Percentiles rank a stretch among this genome's conserved stretches.
phyloP scores from a whole-genome alignment of 2,113 vertebrate species.

The Crotalus viridis region DNA sequence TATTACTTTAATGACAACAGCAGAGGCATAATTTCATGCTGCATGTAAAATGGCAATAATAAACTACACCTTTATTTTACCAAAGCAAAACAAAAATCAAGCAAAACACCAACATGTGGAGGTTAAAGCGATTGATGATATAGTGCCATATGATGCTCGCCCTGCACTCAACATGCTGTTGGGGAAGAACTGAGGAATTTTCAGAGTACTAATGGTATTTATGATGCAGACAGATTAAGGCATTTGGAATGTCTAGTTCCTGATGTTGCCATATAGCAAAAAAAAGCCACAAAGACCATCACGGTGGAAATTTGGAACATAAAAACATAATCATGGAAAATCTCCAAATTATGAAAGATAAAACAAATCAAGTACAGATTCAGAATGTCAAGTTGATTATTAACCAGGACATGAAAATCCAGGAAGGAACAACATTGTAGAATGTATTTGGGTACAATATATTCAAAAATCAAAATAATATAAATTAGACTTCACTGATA shows the following conservation, averaged over 20 bases:
- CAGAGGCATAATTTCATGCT: neutral
- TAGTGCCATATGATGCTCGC: neutral
- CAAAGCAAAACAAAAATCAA: neutral
- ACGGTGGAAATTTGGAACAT: neutral
- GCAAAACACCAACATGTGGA: neutral
- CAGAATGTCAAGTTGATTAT: neutral
- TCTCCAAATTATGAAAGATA: neutral
- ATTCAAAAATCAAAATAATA: neutral
- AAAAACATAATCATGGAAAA: neutral
- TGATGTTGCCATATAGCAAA: neutral
- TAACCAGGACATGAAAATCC: neutral
- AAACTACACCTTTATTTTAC: neutral
- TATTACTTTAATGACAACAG: neutral
- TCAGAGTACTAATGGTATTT: neutral
- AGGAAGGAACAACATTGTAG: neutral
- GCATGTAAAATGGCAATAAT: neutral
- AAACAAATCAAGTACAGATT: neutral
- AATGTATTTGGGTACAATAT: neutral
- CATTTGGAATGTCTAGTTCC: neutral
- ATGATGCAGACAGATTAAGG: neutral
- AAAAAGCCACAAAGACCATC: neutral
- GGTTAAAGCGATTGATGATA: neutral
- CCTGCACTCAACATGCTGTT: neutral
- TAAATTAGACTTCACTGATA: neutral
- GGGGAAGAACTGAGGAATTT: neutral